Conservation (phyloP, 2,113 vertebrate genomes). For the Cryptoleucopteryx plumbea region DNA sequence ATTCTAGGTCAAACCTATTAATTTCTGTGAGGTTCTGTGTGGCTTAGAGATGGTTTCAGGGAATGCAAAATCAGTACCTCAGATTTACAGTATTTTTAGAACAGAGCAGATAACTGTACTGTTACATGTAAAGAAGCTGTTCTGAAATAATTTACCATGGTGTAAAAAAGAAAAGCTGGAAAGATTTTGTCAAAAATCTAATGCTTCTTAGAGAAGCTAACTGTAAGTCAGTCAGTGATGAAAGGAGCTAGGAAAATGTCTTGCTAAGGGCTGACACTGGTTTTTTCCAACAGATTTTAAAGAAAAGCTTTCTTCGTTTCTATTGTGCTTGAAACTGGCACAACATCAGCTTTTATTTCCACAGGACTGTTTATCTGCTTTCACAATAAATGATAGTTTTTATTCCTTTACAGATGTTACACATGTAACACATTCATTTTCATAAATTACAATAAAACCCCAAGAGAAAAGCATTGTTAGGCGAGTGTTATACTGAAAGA, state of each 20-base stretch:
- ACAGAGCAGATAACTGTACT: neutral
- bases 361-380: constrained; percentile 12
- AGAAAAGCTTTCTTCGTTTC: constrained; percentile 13
- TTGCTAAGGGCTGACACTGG: neutral
- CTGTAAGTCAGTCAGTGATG: neutral
- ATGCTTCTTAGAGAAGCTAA: neutral
- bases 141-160: neutral
- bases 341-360: neutral
- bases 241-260: constrained; percentile 15
- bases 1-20: constrained; percentile 50
- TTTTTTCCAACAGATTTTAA: constrained; percentile 14
- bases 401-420: constrained; percentile 2
- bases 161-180: neutral
- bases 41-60: neutral
- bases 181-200: neutral
- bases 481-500: neutral
- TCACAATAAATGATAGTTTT: constrained; percentile 9
- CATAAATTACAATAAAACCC: constrained; percentile 28
- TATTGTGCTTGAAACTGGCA: constrained; percentile 15
- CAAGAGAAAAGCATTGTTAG: neutral
- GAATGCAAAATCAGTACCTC: neutral
- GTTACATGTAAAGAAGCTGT: neutral
- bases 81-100: neutral
- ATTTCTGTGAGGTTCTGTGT: neutral
- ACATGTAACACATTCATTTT: constrained; percentile 19